Conservation (phyloP, 2,888 invertebrate species). For the Leptopilina myrica region DNA sequence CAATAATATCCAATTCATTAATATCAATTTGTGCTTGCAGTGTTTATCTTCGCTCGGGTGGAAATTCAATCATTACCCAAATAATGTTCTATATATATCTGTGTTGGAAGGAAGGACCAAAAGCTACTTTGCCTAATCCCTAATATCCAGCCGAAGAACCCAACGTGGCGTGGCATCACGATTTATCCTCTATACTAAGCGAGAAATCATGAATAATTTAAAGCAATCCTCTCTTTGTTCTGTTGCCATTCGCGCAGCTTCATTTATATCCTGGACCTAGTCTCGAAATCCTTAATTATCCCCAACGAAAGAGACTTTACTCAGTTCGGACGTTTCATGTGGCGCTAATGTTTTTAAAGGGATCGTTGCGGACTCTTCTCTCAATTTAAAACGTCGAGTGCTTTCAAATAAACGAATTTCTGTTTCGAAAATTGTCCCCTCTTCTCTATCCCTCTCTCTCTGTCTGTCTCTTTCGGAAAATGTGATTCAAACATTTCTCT, state of each 20-base stretch:
- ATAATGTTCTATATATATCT: slow-evolving; percentile 18
- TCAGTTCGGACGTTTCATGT: slow-evolving; percentile 39
- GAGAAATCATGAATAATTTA: slow-evolving; percentile 59
- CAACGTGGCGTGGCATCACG: slow-evolving; percentile 56
- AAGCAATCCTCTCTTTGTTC: slow-evolving; percentile 55
- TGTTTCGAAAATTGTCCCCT: neutral
- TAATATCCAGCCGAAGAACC: slow-evolving; percentile 61
- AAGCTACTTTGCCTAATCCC: slow-evolving; percentile 64
- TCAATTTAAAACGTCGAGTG: neutral
- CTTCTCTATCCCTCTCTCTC: too few species aligned
- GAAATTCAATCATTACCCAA: slow-evolving; percentile 27
- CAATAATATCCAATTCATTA: neutral
- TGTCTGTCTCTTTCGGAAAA: neutral
- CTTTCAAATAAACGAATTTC: neutral
- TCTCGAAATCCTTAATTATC: slow-evolving; percentile 57
- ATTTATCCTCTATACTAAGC: slow-evolving; percentile 52
- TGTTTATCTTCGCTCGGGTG: slow-evolving; percentile 7
- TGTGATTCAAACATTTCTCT: neutral
- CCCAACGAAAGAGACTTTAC: slow-evolving; percentile 54
- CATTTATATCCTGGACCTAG: slow-evolving; percentile 58
- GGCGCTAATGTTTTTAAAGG: slow-evolving; percentile 16
- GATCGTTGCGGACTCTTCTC: neutral
- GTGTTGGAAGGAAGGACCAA: slow-evolving; percentile 48
- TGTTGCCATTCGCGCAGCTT: slow-evolving; percentile 44
- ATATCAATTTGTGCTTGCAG: slow-evolving; percentile 21